Conservation (phyloP, 2,113 vertebrate species). For the Corydoras maculifer region DNA sequence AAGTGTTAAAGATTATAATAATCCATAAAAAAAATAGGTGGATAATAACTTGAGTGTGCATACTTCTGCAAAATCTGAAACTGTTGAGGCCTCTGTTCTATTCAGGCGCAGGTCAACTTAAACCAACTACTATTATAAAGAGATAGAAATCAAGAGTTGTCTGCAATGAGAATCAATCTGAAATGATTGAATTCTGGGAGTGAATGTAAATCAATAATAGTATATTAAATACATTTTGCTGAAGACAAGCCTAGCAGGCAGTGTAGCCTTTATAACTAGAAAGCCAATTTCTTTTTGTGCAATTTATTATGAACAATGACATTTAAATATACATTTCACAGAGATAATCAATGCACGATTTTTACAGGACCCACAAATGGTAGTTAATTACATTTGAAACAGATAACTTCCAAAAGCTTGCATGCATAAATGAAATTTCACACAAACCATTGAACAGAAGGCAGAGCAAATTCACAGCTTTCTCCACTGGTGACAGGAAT, state of each 20-base stretch:
- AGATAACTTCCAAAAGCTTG: constrained; percentile 33
- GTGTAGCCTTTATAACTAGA: constrained; percentile 25
- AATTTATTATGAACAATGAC: constrained; percentile 37
- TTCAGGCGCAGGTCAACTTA: constrained; percentile 16
- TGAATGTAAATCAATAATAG: constrained; percentile 42
- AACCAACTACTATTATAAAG: constrained; percentile 28
- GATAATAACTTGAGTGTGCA: constrained; percentile 7
- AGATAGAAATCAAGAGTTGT: constrained; percentile 19
- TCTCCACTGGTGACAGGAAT: constrained; percentile 27
- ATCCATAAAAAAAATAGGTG: constrained; percentile 11
- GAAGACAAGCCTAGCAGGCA: constrained; percentile 19
- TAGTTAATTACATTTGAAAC: constrained; percentile 44
- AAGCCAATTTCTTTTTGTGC: constrained; percentile 26
- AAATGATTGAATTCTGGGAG: constrained; percentile 38
- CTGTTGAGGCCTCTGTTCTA: constrained; percentile 17
- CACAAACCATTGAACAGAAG: constrained; percentile 31
- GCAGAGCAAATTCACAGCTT: constrained; percentile 33
- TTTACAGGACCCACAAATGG: constrained; percentile 22
- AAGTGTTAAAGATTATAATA: constrained; percentile 20
- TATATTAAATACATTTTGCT: constrained; percentile 34
- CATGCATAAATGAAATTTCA: constrained; percentile 38
- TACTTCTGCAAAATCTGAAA: background rate
- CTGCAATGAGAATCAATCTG: constrained; percentile 26
- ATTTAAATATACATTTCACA: constrained; percentile 39
- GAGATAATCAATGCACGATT: constrained; percentile 35